Conservation (phyloP, 2,113 vertebrate species). For the Syngnathoides biaculeatus region DNA sequence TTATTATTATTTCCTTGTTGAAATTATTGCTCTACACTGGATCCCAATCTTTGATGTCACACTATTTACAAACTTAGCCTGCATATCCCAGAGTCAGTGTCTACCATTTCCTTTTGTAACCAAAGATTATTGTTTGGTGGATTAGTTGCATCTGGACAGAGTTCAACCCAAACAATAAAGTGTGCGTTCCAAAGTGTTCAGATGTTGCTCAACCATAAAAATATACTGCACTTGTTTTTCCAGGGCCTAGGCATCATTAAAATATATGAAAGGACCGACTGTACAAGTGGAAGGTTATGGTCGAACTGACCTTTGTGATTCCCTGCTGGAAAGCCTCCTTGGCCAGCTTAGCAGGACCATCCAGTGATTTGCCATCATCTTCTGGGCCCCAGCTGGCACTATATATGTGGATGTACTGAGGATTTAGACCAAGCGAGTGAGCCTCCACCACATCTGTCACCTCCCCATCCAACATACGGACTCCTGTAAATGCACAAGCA, state of each 20-base stretch:
- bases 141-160: too few relatives aligned
- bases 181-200: too few relatives aligned
- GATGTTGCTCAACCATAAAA: not conserved
- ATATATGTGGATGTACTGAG: slow-evolving; percentile 90
- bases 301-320: slow-evolving; percentile 84
- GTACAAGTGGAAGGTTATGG: slow-evolving; percentile 3
- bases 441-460: slow-evolving; percentile 97
- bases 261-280: not conserved
- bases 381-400: slow-evolving; percentile 95
- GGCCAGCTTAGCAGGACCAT: slow-evolving; percentile 91
- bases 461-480: slow-evolving; percentile 97
- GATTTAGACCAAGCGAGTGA: slow-evolving; percentile 89
- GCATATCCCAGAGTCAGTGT: not conserved
- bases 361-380: slow-evolving; percentile 93
- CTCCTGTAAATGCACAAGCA: slow-evolving; percentile 72
- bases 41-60: not conserved
- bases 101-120: too few relatives aligned
- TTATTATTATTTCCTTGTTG: not conserved
- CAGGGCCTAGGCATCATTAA: not conserved
- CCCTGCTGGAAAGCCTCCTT: slow-evolving; percentile 92
- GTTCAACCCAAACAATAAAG: too few relatives aligned
- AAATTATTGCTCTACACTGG: not conserved
- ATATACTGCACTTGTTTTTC: not conserved
- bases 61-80: not conserved
- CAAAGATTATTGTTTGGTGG: too few relatives aligned